A percentile compares a stretch with the other conserved stretches of the same genome.
phyloP scores from a whole-genome alignment of 2,797 vertebrate species.

The Dicrostonyx torquatus region DNA sequence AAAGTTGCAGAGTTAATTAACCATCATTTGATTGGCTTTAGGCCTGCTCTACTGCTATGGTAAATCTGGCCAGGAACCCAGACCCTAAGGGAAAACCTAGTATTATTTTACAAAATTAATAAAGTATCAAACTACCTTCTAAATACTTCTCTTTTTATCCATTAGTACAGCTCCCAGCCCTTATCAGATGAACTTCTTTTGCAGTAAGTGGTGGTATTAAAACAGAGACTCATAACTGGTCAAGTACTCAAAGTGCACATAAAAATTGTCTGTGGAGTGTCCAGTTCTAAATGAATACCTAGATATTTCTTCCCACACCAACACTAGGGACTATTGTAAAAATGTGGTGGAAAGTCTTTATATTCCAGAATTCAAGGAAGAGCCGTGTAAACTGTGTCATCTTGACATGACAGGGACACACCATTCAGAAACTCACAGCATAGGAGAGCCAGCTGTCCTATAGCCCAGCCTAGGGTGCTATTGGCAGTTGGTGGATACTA shows the following conservation, averaged over 20 bases:
- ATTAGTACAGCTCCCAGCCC: neutral
- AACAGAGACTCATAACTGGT: neutral
- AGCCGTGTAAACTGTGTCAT: neutral
- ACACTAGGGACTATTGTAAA: neutral
- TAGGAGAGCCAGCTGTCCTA: neutral
- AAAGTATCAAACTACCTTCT: no score
- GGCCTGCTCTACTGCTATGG: neutral
- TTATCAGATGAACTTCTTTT: neutral
- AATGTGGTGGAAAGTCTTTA: neutral
- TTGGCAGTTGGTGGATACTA: neutral
- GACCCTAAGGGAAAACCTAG: neutral
- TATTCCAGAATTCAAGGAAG: neutral
- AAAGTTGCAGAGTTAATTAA: neutral
- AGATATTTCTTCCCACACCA: neutral
- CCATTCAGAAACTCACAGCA: neutral
- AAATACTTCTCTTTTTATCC: neutral
- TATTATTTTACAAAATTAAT: neutral
- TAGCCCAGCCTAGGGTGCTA: neutral
- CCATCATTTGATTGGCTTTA: neutral
- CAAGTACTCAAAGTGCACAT: neutral
- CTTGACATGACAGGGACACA: neutral
- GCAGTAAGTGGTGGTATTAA: neutral
- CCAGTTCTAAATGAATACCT: neutral
- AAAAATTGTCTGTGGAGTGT: neutral
- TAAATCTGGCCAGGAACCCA: neutral